Percentiles rank a stretch among this genome's conserved stretches.
These are phyloP conservation scores for Hemistola chrysoprasaria DNA, from an alignment of 2,888 invertebrate species.

Conservation along the genomic window DNA sequence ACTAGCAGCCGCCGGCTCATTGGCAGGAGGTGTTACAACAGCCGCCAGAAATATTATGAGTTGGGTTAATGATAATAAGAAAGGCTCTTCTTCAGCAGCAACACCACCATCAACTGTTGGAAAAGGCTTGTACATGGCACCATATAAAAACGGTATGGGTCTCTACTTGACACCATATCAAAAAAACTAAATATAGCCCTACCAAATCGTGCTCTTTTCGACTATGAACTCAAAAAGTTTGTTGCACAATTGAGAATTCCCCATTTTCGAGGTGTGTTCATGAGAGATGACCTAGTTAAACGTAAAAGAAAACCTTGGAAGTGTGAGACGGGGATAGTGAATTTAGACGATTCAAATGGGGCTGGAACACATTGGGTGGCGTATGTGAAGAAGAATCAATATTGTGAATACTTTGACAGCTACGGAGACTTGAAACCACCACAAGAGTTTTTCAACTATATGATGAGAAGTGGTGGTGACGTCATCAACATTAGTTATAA, in stretches of 20 bases:
- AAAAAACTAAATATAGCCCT: not conserved
- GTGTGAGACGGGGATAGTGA: constrained; percentile 36
- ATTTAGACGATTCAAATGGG: constrained; percentile 36
- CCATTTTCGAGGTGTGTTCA: constrained; percentile 36
- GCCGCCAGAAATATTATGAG: constrained; percentile 3
- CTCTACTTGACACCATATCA: not conserved
- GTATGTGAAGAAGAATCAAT: constrained; percentile 38
- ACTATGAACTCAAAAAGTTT: too few relatives aligned
- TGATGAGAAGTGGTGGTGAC: too few relatives aligned
- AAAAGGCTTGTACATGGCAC: not conserved
- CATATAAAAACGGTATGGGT: not conserved
- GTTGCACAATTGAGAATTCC: too few relatives aligned
- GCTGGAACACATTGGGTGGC: constrained; percentile 50
- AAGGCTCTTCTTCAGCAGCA: not conserved
- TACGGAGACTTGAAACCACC: constrained; percentile 48
- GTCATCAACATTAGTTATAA: not conserved
- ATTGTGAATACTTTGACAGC: constrained; percentile 47
- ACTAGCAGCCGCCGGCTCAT: not conserved
- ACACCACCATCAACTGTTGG: not conserved
- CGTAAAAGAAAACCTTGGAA: not conserved
- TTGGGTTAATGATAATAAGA: constrained; percentile 6
- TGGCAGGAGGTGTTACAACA: not conserved
- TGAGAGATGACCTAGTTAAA: constrained; percentile 23
- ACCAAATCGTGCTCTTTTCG: not conserved
- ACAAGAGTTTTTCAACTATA: constrained; percentile 31